Percentiles rank a stretch among this genome's conserved stretches.
phyloP scores from a whole-genome alignment of 2,888 invertebrate species.

The Abrostola triplasia region DNA sequence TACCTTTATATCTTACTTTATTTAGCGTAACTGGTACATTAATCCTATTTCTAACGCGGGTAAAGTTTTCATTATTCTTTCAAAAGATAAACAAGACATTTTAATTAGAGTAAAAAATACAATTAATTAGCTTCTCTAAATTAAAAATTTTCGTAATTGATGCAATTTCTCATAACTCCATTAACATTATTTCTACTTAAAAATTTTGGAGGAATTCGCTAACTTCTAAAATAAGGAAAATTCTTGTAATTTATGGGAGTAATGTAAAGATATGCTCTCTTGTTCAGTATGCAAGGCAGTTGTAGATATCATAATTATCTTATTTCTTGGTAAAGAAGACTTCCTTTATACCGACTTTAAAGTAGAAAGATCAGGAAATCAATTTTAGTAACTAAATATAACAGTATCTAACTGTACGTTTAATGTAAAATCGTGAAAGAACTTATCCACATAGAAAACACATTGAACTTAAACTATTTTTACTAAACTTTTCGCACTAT shows the following conservation, averaged over 20 bases:
- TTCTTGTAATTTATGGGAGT: constrained; percentile 21
- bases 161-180: constrained; percentile 36
- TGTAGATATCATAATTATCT: constrained; percentile 5
- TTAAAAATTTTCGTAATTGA: constrained; percentile 35
- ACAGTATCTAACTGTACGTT: too few species aligned
- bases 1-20: too few species aligned
- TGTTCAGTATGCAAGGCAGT: not conserved
- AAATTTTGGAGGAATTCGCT: constrained; percentile 10
- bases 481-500: too few species aligned
- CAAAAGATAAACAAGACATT: not conserved
- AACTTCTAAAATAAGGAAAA: constrained; percentile 36
- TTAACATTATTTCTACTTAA: constrained; percentile 30
- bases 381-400: too few species aligned
- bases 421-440: too few species aligned
- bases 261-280: constrained; percentile 17
- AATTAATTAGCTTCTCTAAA: constrained; percentile 22
- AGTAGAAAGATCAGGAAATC: too few species aligned
- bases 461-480: too few species aligned
- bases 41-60: too few species aligned
- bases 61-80: not conserved
- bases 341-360: not conserved
- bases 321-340: not conserved
- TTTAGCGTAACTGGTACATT: too few species aligned
- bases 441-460: too few species aligned
- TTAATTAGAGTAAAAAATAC: constrained; percentile 6